Percentiles rank a stretch among this genome's conserved stretches.
Conservation (phyloP, 2,888 invertebrate genomes). For the Lycophotia porphyrea region DNA sequence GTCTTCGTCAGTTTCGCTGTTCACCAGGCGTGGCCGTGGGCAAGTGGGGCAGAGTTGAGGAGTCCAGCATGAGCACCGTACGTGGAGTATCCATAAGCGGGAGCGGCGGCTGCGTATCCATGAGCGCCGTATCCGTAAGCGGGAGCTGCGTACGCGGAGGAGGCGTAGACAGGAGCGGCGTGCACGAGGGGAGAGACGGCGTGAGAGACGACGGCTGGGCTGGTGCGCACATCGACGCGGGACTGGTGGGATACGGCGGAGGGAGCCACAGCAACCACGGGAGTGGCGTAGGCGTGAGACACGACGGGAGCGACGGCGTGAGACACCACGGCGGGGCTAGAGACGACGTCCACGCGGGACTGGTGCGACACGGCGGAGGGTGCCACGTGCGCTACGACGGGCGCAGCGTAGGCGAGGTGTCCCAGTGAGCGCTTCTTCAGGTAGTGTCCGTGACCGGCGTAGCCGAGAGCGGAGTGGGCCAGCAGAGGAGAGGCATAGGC, state of each 20-base stretch:
- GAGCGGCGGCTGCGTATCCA: slow-evolving; percentile 65
- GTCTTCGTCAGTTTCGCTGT: slow-evolving; percentile 81
- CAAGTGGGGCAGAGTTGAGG: slow-evolving; percentile 73
- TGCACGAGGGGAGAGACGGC: slow-evolving; percentile 74
- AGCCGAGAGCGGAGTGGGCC: slow-evolving; percentile 63
- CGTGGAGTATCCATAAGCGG: slow-evolving; percentile 68
- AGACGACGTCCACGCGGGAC: slow-evolving; percentile 75
- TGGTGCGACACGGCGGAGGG: slow-evolving; percentile 88
- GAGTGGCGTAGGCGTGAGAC: slow-evolving; percentile 74
- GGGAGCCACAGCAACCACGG: slow-evolving; percentile 72
- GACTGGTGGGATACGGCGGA: slow-evolving; percentile 78
- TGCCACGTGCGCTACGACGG: slow-evolving; percentile 70
- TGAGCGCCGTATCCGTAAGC: slow-evolving; percentile 64
- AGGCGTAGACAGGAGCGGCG: slow-evolving; percentile 71
- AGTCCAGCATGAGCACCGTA: slow-evolving; percentile 67
- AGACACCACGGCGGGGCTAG: slow-evolving; percentile 74
- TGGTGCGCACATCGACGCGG: slow-evolving; percentile 76
- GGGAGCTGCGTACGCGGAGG: slow-evolving; percentile 60
- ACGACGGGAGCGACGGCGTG: slow-evolving; percentile 74
- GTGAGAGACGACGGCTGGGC: slow-evolving; percentile 72
- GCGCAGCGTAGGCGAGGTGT: slow-evolving; percentile 76
- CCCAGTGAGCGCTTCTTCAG: slow-evolving; percentile 79
- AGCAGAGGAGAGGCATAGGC: slow-evolving; percentile 65
- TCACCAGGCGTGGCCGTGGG: slow-evolving; percentile 85
- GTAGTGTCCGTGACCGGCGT: slow-evolving; percentile 73